Evolutionary conservation across 1,140 invertebrate genomes (phyloP), one percentile per base, ranked within the genome.

Genomic region (Monomorium pharaonis): DNA sequence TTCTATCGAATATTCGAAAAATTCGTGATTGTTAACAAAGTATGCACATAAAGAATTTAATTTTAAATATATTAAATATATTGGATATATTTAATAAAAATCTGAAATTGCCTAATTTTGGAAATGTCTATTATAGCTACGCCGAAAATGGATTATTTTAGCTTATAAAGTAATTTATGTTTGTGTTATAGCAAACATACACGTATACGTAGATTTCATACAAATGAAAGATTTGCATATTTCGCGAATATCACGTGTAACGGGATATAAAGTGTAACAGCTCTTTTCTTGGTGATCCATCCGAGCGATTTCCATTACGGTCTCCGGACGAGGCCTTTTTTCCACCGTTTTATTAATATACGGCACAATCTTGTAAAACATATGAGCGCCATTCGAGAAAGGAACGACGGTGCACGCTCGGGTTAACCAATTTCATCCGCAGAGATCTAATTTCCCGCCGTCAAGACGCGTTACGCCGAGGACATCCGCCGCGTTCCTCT

Each of bases 341-440:
- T 58, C 24, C 24, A 21, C 10, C 44, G n/a, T 65, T 80, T 83
- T 83, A 58, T 83, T 83, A 83, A 83, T 83, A 72, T 60, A 74
- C 27, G 78, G 58, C 58, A 63, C 72, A 84, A 84, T 84, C 72
- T 63, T 62, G 60, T 49, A 75, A 75, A 77, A 84, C 74, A 84
- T 77, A 83, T 69, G 78, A 74, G 51, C 67, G 37, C 51, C 27
- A 74, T 83, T 72, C 78, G 51, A 44, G 78, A 58, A 44, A 72
- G 47, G 87, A 89, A 89, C 78, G 88, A 88, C 60, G 72, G 65
- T 33, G 87, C 70, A 56, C 84, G 84, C 80, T 88, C 87, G 76
- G 86, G 89, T 90, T 90, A 90, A 90, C 86, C 88, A 90, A 89
- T 90, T 90, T 90, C 88, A 85, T 90, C 86, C 86, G 58, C 88